Base-by-base conservation (phyloP, 1,140 invertebrate species). In the Marisa cornuarietis region DNA sequence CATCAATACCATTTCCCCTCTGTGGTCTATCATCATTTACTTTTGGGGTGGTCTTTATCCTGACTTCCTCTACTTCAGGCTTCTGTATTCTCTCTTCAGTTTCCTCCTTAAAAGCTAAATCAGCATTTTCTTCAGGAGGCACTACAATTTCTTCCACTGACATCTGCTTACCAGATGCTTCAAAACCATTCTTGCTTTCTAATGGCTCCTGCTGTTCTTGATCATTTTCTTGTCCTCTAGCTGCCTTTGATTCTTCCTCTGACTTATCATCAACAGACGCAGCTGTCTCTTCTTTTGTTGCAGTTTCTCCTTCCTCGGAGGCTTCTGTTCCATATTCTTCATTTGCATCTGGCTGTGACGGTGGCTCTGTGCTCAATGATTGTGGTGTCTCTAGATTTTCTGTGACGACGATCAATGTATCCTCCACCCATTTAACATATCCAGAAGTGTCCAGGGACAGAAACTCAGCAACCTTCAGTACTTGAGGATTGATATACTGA, bases 1-100 rank as follows among this genome's bases (percentile, higher is more conserved):
- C 54, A 58, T 18, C 11, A 18, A 11, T 58, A 18, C n/a, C 72
- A 58, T 54, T 13, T 54, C 8, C 52, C 14, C 8, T 61, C 0
- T 20, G 58, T 20, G 69, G 58, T 63, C 22, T 20, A 18, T 58
- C n/a, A 18, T 31, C 61, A 9, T 80, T 63, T 31, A 22, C 22
- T 58, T 77, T 66, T 20, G 62, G 76, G 13, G 76, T 77, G 11
- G 18, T 68, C 42, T 77, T 77, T 14, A 77, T 63, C 42, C 58
- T 51, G 65, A 77, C 66, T 18, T 54, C 76, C 49, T 68, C 42
- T 11, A 77, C 76, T 14, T 26, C 49, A n/a, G 76, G 76, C 18
- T 77, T 22, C 24, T 49, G 10, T 42, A 61, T 52, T 71, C 26
- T 49, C 31, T 31, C 10, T 18, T 42, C 69, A 18, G 69, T 71